Evolutionary conservation across 1,140 invertebrate genomes (phyloP).

Genomic region (Sycophila sp.): DNA sequence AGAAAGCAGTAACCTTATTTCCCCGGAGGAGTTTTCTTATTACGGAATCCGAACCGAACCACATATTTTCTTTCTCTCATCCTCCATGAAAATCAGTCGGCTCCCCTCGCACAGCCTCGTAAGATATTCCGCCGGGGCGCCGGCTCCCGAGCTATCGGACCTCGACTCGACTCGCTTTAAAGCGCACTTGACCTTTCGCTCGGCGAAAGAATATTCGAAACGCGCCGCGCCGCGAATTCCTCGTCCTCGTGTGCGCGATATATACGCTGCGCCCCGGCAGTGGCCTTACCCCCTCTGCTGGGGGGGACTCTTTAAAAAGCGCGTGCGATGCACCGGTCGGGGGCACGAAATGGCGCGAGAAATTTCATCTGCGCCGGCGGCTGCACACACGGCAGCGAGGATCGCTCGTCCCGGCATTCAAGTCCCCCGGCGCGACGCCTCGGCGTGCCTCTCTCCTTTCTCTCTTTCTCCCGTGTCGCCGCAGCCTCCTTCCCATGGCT

Average conservation of each 20-base stretch:
- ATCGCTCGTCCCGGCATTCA: slow-evolving; percentile 13
- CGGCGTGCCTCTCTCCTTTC: slow-evolving; percentile 26
- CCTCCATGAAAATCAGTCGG: no score
- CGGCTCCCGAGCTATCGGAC: no score
- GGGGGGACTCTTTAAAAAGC: slow-evolving; percentile 1
- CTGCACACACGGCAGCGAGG: background rate
- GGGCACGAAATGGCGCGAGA: no score
- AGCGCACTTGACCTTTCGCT: slow-evolving; percentile 18
- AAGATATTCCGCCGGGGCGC: no score
- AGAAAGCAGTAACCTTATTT: no score
- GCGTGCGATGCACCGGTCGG: no score
- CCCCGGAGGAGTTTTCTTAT: no score
- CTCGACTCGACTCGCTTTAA: no score
- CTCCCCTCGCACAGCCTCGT: no score
- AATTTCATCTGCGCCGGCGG: background rate
- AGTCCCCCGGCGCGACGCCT: slow-evolving; percentile 33
- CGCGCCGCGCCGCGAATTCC: background rate
- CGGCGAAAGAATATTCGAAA: slow-evolving; percentile 19
- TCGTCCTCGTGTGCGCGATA: background rate
- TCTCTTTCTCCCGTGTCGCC: slow-evolving; percentile 29
- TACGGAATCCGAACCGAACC: no score
- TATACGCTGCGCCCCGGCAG: background rate
- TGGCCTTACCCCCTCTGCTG: background rate
- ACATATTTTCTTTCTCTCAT: no score
- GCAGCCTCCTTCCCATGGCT: slow-evolving; percentile 1